phyloP scores from a whole-genome alignment of 2,797 vertebrate species.

The Gymnopithys bicolor region DNA sequence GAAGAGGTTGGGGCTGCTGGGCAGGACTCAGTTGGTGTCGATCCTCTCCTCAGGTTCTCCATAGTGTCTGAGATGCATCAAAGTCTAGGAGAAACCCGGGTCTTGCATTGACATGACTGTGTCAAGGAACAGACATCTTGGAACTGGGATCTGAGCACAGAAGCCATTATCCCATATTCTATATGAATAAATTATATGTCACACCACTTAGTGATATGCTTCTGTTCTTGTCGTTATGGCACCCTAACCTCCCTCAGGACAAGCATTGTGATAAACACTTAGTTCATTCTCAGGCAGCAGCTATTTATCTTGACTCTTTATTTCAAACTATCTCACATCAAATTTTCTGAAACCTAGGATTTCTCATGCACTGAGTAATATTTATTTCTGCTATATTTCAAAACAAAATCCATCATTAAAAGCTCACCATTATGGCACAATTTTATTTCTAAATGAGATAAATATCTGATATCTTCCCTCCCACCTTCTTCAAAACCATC shows the following conservation, averaged over 20 bases:
- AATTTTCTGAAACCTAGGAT: constrained; percentile 35
- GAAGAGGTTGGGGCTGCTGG: accelerated
- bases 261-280: neutral
- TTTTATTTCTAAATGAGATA: constrained; percentile 56
- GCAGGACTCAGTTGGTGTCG: accelerated
- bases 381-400: constrained; percentile 41
- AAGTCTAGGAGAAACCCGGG: accelerated
- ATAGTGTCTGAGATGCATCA: accelerated
- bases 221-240: neutral
- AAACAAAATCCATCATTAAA: constrained; percentile 41
- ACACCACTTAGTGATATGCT: neutral
- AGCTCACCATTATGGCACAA: neutral
- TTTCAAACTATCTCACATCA: neutral
- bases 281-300: neutral
- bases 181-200: neutral
- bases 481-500: constrained; percentile 53
- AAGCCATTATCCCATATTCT: neutral
- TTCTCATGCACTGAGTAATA: neutral
- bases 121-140: neutral
- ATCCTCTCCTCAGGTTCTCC: neutral
- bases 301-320: neutral
- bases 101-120: neutral
- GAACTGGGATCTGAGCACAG: neutral
- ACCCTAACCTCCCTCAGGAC: neutral
- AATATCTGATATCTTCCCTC: constrained; percentile 37